Base-by-base conservation (phyloP, 2,797 vertebrate genomes). In the Sparidentex hasta region DNA sequence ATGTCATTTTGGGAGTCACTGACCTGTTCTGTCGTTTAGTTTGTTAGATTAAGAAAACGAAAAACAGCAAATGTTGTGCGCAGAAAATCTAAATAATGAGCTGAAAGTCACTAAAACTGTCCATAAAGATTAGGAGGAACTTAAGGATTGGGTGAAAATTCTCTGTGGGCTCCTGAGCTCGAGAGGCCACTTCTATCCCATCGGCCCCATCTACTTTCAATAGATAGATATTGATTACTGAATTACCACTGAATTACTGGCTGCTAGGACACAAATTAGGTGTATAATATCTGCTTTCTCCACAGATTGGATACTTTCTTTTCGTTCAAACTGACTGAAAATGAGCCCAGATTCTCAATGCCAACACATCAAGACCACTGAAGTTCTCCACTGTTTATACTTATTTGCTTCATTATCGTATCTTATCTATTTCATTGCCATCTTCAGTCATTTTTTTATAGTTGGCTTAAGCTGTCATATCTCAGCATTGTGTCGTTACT, bases 401-500 rank as follows among this genome's bases (percentile, higher is more conserved):
- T 23, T 20, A 43, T 64, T 33, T 64, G 1, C 12, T 55, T 23
- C 21, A 73, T 38, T 27, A 8, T 3, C 23, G 11, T 6, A 29
- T 29, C 3, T 54, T n/a, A 8, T 51, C 4, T 12, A 63, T n/a
- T 17, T 17, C 1, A 21, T 38, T 9, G 8, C 27, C 17, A 29
- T 8, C 23, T 23, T n/a, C 27, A 65, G 25, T 58, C 21, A 23
- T 51, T 57, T 29, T 38, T 21, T 44, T 0, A 38, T 38, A 11
- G 21, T 57, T 59, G 21, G 1, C 33, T 25, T 14, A 5, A 14
- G 18, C 17, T 25, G 17, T 59, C 17, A 62, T 58, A 59, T 65
- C 54, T 41, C 59, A 56, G 27, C 27, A 77, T 61, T 11, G 23
- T 46, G 33, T 54, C 67, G 51, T 74, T 61, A 70, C 59, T 38